Evolutionary conservation across 1,140 invertebrate species (phyloP).

Genomic region (Ruditapes philippinarum): DNA sequence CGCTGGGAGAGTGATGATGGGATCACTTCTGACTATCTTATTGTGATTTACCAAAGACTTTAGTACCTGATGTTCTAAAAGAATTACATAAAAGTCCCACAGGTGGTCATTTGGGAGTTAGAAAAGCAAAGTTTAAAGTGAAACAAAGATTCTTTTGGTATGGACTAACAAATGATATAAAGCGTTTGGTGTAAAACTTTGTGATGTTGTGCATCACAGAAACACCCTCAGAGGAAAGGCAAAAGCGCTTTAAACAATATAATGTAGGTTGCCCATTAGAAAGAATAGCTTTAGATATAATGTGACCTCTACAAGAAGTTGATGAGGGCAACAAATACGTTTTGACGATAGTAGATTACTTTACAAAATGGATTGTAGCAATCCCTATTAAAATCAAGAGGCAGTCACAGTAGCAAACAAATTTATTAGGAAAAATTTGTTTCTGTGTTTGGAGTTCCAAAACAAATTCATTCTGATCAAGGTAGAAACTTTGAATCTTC

Average conservation of each 20-base stretch:
- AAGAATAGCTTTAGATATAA: slow-evolving; percentile 44
- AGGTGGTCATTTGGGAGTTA: too few relatives aligned
- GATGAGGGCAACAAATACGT: slow-evolving; percentile 58
- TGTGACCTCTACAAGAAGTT: neutral
- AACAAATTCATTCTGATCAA: too few relatives aligned
- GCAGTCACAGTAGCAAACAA: slow-evolving; percentile 79
- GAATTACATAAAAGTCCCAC: neutral
- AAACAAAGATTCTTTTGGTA: slow-evolving; percentile 39
- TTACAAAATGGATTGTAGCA: too few relatives aligned
- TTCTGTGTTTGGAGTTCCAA: slow-evolving; percentile 82
- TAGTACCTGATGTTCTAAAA: neutral
- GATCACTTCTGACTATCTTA: neutral
- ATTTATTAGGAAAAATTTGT: slow-evolving; percentile 83
- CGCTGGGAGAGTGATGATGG: neutral
- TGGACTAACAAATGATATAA: slow-evolving; percentile 13
- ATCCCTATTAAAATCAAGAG: slow-evolving; percentile 72
- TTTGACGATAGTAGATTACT: too few relatives aligned
- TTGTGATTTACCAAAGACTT: neutral
- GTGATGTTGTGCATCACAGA: neutral
- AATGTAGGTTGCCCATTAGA: slow-evolving; percentile 10
- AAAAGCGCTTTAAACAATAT: neutral
- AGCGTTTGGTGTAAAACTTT: neutral
- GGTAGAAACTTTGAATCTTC: too few relatives aligned
- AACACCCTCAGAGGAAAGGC: neutral
- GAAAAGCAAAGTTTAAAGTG: neutral